These are phyloP conservation scores for Edolisoma coerulescens DNA, from an alignment of 2,113 vertebrate genomes.

Conservation along the genomic window DNA sequence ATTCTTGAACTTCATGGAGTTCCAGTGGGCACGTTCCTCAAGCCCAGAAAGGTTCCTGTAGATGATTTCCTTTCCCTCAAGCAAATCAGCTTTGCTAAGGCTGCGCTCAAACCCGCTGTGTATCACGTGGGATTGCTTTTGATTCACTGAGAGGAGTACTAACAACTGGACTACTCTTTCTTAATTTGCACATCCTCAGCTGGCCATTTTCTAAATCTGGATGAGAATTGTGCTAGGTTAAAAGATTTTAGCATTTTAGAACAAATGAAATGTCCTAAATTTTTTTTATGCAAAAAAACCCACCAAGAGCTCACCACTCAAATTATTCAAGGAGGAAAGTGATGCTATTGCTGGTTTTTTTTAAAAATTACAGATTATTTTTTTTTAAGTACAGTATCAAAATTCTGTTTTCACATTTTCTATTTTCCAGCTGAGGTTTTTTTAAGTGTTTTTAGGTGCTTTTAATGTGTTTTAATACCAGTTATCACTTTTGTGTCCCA, in stretches of 20 bases:
- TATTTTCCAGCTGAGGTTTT: neutral
- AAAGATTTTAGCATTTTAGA: neutral
- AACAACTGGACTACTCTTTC: neutral
- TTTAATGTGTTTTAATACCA: neutral
- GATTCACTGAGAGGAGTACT: neutral
- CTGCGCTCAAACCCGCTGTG: accelerated
- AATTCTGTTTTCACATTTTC: neutral
- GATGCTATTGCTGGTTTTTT: accelerated
- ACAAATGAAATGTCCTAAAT: neutral
- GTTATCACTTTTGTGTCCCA: neutral
- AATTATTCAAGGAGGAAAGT: neutral
- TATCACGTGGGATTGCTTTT: neutral
- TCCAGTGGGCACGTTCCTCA: accelerated
- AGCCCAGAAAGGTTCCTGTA: neutral
- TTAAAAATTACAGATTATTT: neutral
- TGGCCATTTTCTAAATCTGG: neutral
- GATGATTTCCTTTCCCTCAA: neutral
- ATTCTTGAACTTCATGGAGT: neutral
- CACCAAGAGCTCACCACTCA: neutral
- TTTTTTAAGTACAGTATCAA: neutral
- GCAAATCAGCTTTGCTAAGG: neutral
- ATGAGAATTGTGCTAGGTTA: neutral
- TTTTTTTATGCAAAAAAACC: neutral
- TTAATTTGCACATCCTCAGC: neutral
- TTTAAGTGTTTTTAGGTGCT: neutral